Evolutionary conservation across 1,140 invertebrate species (phyloP).

Genomic region (Drosophila tani): DNA sequence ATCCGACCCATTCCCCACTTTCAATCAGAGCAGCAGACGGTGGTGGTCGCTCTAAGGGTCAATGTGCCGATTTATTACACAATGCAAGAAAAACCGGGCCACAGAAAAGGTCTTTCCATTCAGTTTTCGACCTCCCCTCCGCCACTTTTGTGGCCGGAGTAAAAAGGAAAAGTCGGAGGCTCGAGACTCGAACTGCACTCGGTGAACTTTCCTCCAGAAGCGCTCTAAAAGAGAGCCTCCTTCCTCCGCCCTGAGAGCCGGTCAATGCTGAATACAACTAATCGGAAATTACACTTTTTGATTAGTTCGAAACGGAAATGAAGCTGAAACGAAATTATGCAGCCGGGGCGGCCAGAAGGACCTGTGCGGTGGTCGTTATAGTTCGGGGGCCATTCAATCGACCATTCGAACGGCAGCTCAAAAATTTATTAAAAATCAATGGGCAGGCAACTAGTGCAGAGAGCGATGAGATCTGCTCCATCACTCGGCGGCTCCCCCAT

Average conservation of each 20-base stretch:
- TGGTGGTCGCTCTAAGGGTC: conserved; percentile 38
- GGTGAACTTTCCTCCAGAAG: conserved; percentile 10
- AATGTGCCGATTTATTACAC: conserved; percentile 77
- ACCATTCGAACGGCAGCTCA: conserved; percentile 54
- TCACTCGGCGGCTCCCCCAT: conserved; percentile 37
- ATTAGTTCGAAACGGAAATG: conserved; percentile 84
- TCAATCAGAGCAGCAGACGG: conserved; percentile 29
- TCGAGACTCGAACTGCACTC: conserved; percentile 23
- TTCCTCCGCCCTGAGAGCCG: conserved; percentile 20
- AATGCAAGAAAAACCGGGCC: conserved; percentile 46
- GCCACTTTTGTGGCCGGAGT: conserved; percentile 14
- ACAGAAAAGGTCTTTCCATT: conserved; percentile 14
- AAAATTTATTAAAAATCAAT: conserved; percentile 83
- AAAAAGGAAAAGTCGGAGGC: conserved; percentile 42
- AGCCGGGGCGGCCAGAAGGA: conserved; percentile 9
- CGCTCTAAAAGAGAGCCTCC: not conserved
- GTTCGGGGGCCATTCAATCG: conserved; percentile 33
- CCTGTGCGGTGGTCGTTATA: conserved; percentile 49
- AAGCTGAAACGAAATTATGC: conserved; percentile 83
- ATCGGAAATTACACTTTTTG: conserved; percentile 84
- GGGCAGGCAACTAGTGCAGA: conserved; percentile 21
- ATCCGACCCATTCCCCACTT: conserved; percentile 45
- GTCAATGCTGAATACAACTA: conserved; percentile 78
- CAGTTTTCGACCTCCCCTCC: not conserved
- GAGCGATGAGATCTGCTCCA: conserved; percentile 38